Conservation (phyloP, 2,888 invertebrate species). For the Pristionchus fissidentatus region DNA sequence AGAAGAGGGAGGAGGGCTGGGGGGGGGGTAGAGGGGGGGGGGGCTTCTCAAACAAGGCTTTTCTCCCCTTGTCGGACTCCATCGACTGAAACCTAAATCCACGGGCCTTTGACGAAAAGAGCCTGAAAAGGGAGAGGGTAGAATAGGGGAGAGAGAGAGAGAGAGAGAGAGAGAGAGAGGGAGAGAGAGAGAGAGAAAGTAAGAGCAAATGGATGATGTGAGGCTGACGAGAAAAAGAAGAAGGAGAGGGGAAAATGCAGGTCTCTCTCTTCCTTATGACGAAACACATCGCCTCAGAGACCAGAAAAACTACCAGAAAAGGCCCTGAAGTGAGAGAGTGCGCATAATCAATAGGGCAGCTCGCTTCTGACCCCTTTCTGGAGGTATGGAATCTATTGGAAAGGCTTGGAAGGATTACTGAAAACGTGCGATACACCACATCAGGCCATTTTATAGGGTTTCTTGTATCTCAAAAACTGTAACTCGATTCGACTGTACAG, state of each 20-base stretch:
- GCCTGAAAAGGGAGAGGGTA: not conserved
- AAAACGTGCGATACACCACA: too few relatives aligned
- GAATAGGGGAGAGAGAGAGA: conserved; percentile 9
- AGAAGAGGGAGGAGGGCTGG: conserved; percentile 6
- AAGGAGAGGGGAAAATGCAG: too few relatives aligned
- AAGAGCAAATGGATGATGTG: not conserved
- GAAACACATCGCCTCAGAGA: too few relatives aligned
- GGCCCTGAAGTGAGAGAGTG: not conserved
- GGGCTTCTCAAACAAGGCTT: conserved; percentile 2
- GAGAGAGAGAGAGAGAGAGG: conserved; percentile 5
- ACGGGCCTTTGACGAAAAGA: not conserved
- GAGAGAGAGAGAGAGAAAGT: not conserved
- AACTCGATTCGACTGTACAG: too few relatives aligned
- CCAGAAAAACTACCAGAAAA: not conserved
- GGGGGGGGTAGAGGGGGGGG: not conserved
- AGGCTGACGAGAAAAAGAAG: too few relatives aligned
- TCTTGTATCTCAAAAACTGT: too few relatives aligned
- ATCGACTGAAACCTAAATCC: conserved; percentile 2
- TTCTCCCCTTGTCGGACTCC: conserved; percentile 4
- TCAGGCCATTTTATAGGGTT: too few relatives aligned
- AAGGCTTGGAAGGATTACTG: too few relatives aligned
- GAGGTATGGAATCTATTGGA: too few relatives aligned
- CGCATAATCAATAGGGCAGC: not conserved
- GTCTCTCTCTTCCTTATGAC: too few relatives aligned
- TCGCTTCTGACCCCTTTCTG: not conserved